phyloP scores from a whole-genome alignment of 2,797 vertebrate species.

The Onychomys arenicola region DNA sequence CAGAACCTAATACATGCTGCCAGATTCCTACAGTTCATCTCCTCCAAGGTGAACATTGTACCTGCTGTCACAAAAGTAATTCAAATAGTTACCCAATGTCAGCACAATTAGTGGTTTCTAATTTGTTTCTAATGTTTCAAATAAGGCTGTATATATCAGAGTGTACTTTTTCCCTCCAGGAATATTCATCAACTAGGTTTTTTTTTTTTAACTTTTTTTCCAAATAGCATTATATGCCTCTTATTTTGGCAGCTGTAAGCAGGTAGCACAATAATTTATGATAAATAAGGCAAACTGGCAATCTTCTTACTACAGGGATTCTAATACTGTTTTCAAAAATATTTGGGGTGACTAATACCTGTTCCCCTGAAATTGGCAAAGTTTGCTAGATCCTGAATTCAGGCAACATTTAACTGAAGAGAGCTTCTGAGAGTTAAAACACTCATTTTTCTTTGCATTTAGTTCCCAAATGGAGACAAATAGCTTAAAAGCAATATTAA shows the following conservation, averaged over 20 bases:
- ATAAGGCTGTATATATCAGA: not conserved
- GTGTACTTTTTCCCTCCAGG: not conserved
- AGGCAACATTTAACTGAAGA: conserved; percentile 75
- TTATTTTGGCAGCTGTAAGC: not conserved
- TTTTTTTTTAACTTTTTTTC: not conserved
- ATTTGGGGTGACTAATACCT: conserved; percentile 54
- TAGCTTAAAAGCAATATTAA: conserved; percentile 83
- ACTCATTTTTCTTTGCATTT: conserved; percentile 82
- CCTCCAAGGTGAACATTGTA: not conserved
- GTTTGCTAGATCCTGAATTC: conserved; percentile 50
- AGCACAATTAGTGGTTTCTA: not conserved
- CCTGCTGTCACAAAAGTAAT: not conserved
- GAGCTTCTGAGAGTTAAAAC: conserved; percentile 75
- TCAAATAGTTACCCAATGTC: not conserved
- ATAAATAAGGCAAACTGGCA: not conserved
- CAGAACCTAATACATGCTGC: accelerated
- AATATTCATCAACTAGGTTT: not conserved
- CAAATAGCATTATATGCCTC: not conserved
- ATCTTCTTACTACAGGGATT: not conserved
- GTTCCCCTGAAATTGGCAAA: conserved; percentile 53
- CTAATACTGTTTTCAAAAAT: conserved; percentile 2
- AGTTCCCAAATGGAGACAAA: conserved; percentile 82
- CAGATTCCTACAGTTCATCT: accelerated
- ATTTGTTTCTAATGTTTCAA: conserved; percentile 3
- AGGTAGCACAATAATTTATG: not conserved